phyloP scores from a whole-genome alignment of 2,888 invertebrate species.

The Eilema caniola region DNA sequence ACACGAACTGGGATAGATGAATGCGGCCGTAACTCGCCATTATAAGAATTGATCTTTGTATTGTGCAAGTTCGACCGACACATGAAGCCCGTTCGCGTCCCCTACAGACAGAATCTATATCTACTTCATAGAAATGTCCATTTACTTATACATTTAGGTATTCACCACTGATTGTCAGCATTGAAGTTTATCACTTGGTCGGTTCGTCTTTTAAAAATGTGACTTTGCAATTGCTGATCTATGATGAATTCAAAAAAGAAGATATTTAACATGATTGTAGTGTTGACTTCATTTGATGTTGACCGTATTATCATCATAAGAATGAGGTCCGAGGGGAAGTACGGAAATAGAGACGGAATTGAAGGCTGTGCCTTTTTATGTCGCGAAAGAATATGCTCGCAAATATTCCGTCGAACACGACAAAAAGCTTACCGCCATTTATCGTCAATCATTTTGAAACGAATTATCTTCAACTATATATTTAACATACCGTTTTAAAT shows the following conservation, averaged over 20 bases:
- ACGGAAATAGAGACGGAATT: constrained; percentile 56
- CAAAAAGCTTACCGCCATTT: constrained; percentile 63
- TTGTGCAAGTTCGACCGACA: constrained; percentile 55
- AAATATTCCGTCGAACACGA: constrained; percentile 51
- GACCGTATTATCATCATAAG: constrained; percentile 36
- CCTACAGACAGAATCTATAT: constrained; percentile 44
- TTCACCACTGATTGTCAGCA: constrained; percentile 3
- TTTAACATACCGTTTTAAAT: constrained; percentile 48
- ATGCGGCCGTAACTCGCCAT: constrained; percentile 66
- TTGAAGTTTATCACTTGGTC: not conserved
- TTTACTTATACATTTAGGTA: constrained; percentile 3
- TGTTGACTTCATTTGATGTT: not conserved
- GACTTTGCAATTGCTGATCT: not conserved
- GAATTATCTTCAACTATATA: constrained; percentile 64
- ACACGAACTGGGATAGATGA: constrained; percentile 68
- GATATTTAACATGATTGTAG: not conserved
- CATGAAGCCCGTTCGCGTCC: constrained; percentile 26
- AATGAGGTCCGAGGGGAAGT: constrained; percentile 55
- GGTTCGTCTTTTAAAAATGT: not conserved
- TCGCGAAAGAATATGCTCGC: constrained; percentile 43
- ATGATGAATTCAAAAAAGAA: not conserved
- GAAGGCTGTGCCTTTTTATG: constrained; percentile 52
- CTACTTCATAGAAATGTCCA: constrained; percentile 40
- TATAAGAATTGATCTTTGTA: constrained; percentile 69
- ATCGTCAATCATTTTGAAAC: constrained; percentile 68